Evolutionary conservation across 1,140 invertebrate genomes (phyloP), one percentile per base, ranked within the genome.

Genomic region (Conopomorpha cramerella): DNA sequence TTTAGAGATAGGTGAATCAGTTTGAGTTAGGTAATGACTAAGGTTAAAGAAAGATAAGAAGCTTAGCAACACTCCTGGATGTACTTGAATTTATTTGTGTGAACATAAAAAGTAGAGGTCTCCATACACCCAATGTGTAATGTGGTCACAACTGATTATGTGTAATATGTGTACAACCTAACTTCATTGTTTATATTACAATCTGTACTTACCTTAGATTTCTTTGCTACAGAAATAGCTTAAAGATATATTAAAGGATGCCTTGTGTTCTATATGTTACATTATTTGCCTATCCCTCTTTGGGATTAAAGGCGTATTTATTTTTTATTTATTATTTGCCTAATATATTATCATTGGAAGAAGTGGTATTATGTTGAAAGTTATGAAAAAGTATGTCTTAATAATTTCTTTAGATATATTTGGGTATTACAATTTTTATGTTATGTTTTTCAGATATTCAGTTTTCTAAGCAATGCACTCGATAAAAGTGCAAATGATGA

Each of bases 401-500:
- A 6, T 23, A 23, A 23, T 23, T 10, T 6, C 4, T 6, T 23
- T 23, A 23, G 4, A 6, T 23, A 23, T 23, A 23, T n/a, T 6
- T 23, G 19, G 4, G 19, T 23, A 23, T 10, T 23, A 6, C 10
- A 23, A 23, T 23, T 23, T 23, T 4, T 10, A 4, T 23, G 19
- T 23, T 10, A 64, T 46, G 51, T 54, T 63, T 74, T 62, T 11
- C 70, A 74, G 70, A 71, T 74, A 51, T 43, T 74, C 39, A 53
- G 59, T 49, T 74, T 64, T 58, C 47, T 71, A 39, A 70, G 50
- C 54, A 62, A 65, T 49, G 57, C 55, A 23, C 55, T 71, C 47
- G 55, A 67, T 49, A 43, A 59, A 49, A 52, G 45, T 38, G 43
- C 45, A 30, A 53, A 50, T 49, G 58, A 68, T 34, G 52, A 49